Evolutionary conservation across 2,888 invertebrate species (phyloP), one percentile per base, ranked within the genome.

Genomic region (Platypus cylindrus): DNA sequence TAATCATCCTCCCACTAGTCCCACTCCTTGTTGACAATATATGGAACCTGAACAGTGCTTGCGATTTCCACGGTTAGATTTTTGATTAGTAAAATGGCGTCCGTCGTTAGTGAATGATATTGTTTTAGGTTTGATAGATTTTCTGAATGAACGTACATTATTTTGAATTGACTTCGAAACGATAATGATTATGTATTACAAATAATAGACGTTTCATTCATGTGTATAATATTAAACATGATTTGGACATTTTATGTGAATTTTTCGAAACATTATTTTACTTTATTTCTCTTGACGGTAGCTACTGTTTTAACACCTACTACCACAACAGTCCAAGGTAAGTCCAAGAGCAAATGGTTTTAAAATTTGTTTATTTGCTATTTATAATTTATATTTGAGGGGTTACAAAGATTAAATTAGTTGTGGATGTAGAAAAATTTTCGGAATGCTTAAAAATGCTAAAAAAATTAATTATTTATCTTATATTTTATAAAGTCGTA

Each of bases 241-340:
- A 38, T 23, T 36, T 26, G 41, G 41, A 41, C 41, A 38, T 28
- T 13, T 22, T 36, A 37, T 37, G 40, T 34, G 38, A 31, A 27
- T 36, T 35, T 32, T 34, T 37, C 32, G 35, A 32, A 25, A 32
- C 30, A 36, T 32, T 32, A 36, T 33, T 41, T 35, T 20, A 17
- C 16, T 30, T 12, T 41, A 3, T 47, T 52, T 45, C 46, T 55
- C 45, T 46, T 55, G 43, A 45, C 51, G 46, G 49, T 48, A 50
- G 53, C 54, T 52, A 53, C 52, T 48, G 52, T 52, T 49, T 54
- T 55, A 50, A 54, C 54, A 54, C 51, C 53, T 49, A 45, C 45
- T 43, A 51, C 51, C n/a, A n/a, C n/a, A n/a, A n/a, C n/a, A n/a
- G n/a, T n/a, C 51, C 51, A 55, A 56, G 55, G 55, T 56, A 44